These are phyloP conservation scores for Microtus oregoni DNA, from an alignment of 2,113 vertebrate genomes.

Conservation along the genomic window DNA sequence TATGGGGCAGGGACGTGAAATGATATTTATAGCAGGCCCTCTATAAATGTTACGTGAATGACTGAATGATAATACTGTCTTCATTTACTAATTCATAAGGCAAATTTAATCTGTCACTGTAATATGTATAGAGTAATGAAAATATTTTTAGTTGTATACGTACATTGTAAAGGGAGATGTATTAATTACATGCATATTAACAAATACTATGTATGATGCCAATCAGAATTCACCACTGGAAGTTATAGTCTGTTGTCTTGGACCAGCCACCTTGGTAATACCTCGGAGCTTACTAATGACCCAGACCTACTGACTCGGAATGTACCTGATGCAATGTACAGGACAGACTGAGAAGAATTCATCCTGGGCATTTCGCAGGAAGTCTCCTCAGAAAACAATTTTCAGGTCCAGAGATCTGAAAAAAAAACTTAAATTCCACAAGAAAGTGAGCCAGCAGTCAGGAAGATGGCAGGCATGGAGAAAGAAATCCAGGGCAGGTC, in stretches of 20 bases:
- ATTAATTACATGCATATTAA: neutral
- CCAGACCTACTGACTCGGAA: neutral
- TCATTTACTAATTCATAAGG: constrained; percentile 28
- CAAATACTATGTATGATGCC: neutral
- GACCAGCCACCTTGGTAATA: neutral
- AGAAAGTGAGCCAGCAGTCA: neutral
- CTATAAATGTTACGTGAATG: constrained; percentile 29
- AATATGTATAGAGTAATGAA: neutral
- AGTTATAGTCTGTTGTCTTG: neutral
- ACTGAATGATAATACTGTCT: constrained; percentile 4
- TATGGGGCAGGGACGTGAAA: neutral
- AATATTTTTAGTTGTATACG: neutral
- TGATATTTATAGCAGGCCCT: constrained; percentile 36
- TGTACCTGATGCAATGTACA: neutral
- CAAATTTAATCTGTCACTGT: constrained; percentile 21
- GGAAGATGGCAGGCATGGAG: neutral
- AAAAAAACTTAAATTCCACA: constrained; percentile 9
- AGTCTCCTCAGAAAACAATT: neutral
- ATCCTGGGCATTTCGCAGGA: neutral
- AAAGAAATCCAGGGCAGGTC: neutral
- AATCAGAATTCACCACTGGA: neutral
- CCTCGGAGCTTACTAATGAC: neutral
- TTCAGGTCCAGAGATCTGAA: neutral
- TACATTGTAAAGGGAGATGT: neutral
- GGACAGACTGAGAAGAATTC: neutral